Conservation (phyloP, 92 coral and sea anemone genomes). For the Micromussa lordhowensis region DNA sequence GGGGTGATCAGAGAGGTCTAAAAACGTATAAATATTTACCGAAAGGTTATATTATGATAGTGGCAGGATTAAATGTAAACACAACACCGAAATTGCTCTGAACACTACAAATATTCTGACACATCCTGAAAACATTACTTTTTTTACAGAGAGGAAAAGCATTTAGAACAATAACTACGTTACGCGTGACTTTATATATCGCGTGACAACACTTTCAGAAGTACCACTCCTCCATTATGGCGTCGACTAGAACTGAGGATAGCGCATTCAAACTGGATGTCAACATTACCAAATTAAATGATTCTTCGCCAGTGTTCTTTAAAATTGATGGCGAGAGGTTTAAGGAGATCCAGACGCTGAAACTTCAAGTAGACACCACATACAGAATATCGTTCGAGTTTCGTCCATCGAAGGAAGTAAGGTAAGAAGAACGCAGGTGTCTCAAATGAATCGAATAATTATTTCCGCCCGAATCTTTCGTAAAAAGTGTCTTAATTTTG, state of each 20-base stretch:
- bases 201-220: conserved; percentile 4
- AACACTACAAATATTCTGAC: no score
- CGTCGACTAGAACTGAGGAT: conserved; percentile 78
- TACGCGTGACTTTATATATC: not conserved
- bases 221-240: conserved; percentile 61
- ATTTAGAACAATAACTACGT: not conserved
- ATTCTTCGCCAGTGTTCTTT: conserved; percentile 91
- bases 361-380: conserved; percentile 78
- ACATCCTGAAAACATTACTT: no score
- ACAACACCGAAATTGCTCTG: no score
- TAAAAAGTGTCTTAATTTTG: not conserved
- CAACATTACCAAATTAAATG: conserved; percentile 76
- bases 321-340: conserved; percentile 93
- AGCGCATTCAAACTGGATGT: conserved; percentile 75
- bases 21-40: no score
- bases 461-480: not conserved
- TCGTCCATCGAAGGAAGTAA: conserved; percentile 85
- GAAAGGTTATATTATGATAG: no score
- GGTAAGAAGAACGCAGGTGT: conserved; percentile 45
- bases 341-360: conserved; percentile 87
- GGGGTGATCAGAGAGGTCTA: no score
- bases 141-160: no score
- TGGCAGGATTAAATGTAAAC: no score
- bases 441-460: not conserved
- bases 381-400: conserved; percentile 83